phyloP scores from a whole-genome alignment of 2,888 invertebrate genomes.

The Nemoura dubitans region DNA sequence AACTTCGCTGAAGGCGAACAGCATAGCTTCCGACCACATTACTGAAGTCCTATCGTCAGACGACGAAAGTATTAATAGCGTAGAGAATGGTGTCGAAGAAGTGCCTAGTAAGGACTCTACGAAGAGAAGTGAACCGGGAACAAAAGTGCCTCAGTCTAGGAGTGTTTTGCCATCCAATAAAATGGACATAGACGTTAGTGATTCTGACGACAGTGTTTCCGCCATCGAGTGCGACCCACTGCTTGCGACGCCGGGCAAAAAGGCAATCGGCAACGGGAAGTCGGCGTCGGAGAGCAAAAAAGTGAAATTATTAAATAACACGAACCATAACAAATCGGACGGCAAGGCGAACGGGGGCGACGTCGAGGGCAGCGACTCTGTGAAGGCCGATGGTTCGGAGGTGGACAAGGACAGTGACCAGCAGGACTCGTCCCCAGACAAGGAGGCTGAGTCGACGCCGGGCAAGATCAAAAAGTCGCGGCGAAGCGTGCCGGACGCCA shows the following conservation, averaged over 20 bases:
- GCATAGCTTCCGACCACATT: not conserved
- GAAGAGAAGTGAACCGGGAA: conserved; percentile 48
- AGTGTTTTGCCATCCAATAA: conserved; percentile 43
- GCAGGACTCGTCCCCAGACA: conserved; percentile 55
- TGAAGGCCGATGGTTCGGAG: conserved; percentile 57
- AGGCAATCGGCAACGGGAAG: not conserved
- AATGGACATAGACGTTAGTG: conserved; percentile 50
- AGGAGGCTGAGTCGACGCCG: conserved; percentile 58
- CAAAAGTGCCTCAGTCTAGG: conserved; percentile 48
- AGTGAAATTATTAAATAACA: not conserved
- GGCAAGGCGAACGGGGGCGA: not conserved
- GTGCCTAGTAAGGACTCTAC: conserved; percentile 49
- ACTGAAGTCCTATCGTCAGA: conserved; percentile 31
- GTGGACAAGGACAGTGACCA: conserved; percentile 52
- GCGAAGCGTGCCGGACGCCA: conserved; percentile 52
- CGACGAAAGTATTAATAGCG: conserved; percentile 45
- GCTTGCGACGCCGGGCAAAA: not conserved
- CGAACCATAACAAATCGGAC: not conserved
- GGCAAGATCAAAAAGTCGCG: conserved; percentile 51
- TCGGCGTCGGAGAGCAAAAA: not conserved
- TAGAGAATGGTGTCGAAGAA: conserved; percentile 46
- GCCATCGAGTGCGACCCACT: conserved; percentile 7
- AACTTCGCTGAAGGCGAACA: not conserved
- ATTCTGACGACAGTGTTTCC: conserved; percentile 48
- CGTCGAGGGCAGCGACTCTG: conserved; percentile 44